Evolutionary conservation across 2,888 invertebrate genomes (phyloP).

Genomic region (Heteromurus nitidus): DNA sequence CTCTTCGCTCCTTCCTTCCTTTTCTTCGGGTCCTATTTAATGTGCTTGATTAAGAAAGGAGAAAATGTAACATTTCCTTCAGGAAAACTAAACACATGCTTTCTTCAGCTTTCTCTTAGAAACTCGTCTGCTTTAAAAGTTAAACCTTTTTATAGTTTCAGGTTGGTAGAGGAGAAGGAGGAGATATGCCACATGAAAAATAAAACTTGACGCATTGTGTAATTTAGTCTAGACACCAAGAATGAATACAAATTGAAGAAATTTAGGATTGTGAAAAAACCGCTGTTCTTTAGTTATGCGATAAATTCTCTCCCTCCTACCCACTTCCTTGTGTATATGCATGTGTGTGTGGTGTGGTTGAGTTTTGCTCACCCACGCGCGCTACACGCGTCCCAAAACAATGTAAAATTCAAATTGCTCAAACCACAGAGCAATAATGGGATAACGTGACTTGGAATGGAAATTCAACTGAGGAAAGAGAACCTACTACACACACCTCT

Average conservation of each 20-base stretch:
- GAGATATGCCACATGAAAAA: background rate
- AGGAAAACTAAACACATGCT: background rate
- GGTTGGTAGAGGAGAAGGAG: background rate
- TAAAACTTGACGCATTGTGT: constrained; percentile 23
- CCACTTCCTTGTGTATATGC: no score
- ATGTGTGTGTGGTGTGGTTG: no score
- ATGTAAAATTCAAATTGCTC: constrained; percentile 36
- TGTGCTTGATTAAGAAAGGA: constrained; percentile 13
- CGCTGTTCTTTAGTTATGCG: no score
- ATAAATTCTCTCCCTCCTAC: no score
- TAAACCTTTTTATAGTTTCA: no score
- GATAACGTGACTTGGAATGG: constrained; percentile 36
- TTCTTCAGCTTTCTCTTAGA: no score
- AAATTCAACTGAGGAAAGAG: background rate
- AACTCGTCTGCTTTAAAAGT: no score
- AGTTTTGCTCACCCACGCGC: no score
- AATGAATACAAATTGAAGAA: constrained; percentile 54
- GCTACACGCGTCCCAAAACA: constrained; percentile 30
- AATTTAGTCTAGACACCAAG: constrained; percentile 23
- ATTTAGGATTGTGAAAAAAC: background rate
- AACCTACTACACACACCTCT: constrained; percentile 13
- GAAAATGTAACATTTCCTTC: no score
- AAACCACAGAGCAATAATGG: constrained; percentile 32
- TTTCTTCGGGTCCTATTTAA: constrained; percentile 13
- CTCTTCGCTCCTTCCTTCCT: no score